A percentile compares a stretch with the other conserved stretches of the same genome.
phyloP scores from a whole-genome alignment of 2,888 invertebrate species.

The Lydus trimaculatus region DNA sequence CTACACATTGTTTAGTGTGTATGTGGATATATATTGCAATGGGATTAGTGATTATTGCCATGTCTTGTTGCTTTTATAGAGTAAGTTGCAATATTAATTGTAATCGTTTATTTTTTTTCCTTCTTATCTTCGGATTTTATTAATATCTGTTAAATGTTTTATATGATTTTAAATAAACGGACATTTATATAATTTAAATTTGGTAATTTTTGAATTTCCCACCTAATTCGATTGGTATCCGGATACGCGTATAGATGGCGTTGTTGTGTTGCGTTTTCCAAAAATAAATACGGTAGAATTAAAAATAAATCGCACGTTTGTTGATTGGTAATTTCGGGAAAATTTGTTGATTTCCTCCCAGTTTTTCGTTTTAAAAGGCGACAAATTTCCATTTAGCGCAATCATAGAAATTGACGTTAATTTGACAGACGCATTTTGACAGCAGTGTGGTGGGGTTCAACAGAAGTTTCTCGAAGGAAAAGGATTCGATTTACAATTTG shows the following conservation, averaged over 20 bases:
- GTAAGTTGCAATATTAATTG: constrained; percentile 16
- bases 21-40: constrained; percentile 12
- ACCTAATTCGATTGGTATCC: not conserved
- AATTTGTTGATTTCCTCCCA: no score
- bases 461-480: not conserved
- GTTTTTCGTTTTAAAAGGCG: not conserved
- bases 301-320: not conserved
- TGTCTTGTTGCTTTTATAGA: constrained; percentile 15
- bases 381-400: not conserved
- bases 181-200: constrained; percentile 1
- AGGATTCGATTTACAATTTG: not conserved
- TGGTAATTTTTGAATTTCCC: not conserved
- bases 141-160: constrained; percentile 14
- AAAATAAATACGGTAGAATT: not conserved
- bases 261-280: not conserved
- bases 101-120: no score
- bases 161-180: constrained; percentile 14
- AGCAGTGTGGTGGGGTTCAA: not conserved
- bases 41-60: constrained; percentile 17
- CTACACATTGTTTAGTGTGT: constrained; percentile 2
- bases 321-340: not conserved
- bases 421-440: not conserved
- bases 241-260: not conserved
- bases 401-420: not conserved
- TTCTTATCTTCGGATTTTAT: constrained; percentile 4